phyloP scores from a whole-genome alignment of 64 coral and sea anemone species.

The Anthopleura sola region DNA sequence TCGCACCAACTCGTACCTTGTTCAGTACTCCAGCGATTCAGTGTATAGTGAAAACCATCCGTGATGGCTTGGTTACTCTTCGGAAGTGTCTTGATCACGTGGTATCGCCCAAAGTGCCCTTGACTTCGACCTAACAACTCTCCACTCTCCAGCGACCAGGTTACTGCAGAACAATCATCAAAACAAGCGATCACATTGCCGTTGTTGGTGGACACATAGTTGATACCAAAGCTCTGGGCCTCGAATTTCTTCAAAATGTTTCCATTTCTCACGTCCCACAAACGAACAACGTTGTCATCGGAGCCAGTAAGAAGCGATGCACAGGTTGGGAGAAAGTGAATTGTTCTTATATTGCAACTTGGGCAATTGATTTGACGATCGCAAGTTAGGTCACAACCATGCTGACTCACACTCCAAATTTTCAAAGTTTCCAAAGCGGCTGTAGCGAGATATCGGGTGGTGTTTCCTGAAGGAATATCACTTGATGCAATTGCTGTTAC shows the following conservation, averaged over 20 bases:
- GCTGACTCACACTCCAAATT: neutral
- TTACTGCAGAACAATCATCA: constrained; percentile 14
- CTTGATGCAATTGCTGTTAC: neutral
- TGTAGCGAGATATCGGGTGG: neutral
- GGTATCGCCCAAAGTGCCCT: constrained; percentile 23
- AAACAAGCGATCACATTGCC: neutral
- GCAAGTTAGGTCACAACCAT: neutral
- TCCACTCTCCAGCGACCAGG: constrained; percentile 23
- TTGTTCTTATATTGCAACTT: neutral
- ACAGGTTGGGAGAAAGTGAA: neutral
- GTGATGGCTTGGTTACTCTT: neutral
- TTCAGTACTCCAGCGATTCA: constrained; percentile 23
- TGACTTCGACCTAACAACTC: neutral
- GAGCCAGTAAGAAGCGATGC: constrained; percentile 26
- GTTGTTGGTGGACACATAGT: constrained; percentile 5
- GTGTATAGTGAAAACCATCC: constrained; percentile 25
- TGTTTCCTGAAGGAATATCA: neutral
- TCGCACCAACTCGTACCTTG: neutral
- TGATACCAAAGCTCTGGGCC: constrained; percentile 33
- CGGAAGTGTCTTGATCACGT: constrained; percentile 39
- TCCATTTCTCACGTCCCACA: neutral
- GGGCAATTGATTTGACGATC: neutral
- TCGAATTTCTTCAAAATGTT: constrained; percentile 15
- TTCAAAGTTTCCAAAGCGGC: neutral
- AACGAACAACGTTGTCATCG: constrained; percentile 27